A percentile compares a stretch with the other conserved stretches of the same genome.
These are phyloP conservation scores for Campopleginae sp. DNA, from an alignment of 2,888 invertebrate species.

Conservation along the genomic window DNA sequence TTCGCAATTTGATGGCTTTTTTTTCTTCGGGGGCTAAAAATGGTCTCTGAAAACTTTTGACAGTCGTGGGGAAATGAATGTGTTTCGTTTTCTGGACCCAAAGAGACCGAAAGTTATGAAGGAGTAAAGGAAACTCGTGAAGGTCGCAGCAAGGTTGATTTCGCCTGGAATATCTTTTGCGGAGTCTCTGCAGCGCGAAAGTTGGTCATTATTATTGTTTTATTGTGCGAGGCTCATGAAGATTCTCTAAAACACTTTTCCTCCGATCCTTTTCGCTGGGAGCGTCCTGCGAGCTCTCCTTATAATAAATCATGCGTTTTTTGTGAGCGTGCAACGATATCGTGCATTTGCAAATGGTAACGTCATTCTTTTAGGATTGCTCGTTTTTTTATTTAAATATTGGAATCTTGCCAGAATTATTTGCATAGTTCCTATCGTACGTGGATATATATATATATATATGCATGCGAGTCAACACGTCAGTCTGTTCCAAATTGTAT, in stretches of 20 bases:
- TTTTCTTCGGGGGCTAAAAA: not conserved
- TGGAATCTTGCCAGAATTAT: not conserved
- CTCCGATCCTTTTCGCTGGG: slow-evolving; percentile 24
- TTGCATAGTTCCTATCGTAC: slow-evolving; percentile 1
- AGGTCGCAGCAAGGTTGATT: slow-evolving; percentile 12
- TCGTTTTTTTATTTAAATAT: not conserved
- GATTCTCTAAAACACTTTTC: slow-evolving; percentile 29
- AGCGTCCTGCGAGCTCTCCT: not conserved
- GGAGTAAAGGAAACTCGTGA: not conserved
- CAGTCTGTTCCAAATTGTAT: slow-evolving; percentile 3
- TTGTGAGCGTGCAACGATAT: not conserved
- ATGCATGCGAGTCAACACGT: slow-evolving; percentile 8
- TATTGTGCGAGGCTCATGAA: slow-evolving; percentile 28
- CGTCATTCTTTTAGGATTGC: not conserved
- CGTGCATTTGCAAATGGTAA: not conserved
- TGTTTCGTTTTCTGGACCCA: not conserved
- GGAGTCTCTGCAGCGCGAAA: slow-evolving; percentile 4
- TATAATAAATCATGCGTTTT: not conserved
- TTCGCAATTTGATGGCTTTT: not conserved
- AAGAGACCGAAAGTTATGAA: not conserved
- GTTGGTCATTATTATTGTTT: slow-evolving; percentile 40
- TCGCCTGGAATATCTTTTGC: not conserved
- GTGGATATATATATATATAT: not conserved
- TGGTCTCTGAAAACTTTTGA: not conserved
- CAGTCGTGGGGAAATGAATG: not conserved